Conservation (phyloP, 2,888 invertebrate species). For the Pteria penguin region DNA sequence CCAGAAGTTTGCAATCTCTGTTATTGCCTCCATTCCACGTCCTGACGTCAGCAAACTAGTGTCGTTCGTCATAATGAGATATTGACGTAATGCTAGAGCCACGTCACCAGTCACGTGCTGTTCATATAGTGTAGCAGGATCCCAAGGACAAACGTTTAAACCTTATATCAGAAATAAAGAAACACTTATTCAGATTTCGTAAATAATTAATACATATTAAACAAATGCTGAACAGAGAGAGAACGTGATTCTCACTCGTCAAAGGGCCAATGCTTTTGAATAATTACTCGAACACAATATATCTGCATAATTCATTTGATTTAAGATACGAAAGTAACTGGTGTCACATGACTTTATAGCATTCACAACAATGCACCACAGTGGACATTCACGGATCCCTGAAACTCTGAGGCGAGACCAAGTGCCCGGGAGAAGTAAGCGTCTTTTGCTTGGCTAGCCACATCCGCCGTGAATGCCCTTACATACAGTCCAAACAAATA, state of each 20-base stretch:
- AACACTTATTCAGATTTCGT: not conserved
- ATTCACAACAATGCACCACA: too few relatives aligned
- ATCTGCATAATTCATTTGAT: too few relatives aligned
- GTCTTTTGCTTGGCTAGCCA: too few relatives aligned
- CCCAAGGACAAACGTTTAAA: conserved; percentile 52
- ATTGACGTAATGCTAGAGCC: conserved; percentile 73
- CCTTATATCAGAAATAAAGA: conserved; percentile 44
- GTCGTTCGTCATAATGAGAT: conserved; percentile 75
- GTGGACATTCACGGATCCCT: too few relatives aligned
- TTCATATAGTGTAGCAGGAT: conserved; percentile 53
- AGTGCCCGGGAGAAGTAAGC: too few relatives aligned
- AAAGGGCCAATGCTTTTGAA: not conserved
- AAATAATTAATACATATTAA: not conserved
- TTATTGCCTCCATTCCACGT: conserved; percentile 67
- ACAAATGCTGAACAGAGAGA: too few relatives aligned
- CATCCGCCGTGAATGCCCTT: too few relatives aligned
- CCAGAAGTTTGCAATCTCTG: conserved; percentile 75
- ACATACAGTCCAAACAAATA: too few relatives aligned
- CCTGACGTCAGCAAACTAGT: conserved; percentile 60
- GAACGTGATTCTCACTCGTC: not conserved
- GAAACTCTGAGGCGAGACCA: too few relatives aligned
- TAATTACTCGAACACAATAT: too few relatives aligned
- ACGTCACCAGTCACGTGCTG: conserved; percentile 75
- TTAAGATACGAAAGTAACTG: too few relatives aligned
- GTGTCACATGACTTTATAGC: too few relatives aligned